Evolutionary conservation across 1,140 invertebrate species (phyloP), one percentile per base, ranked within the genome.

Genomic region (Drosophila sp.): DNA sequence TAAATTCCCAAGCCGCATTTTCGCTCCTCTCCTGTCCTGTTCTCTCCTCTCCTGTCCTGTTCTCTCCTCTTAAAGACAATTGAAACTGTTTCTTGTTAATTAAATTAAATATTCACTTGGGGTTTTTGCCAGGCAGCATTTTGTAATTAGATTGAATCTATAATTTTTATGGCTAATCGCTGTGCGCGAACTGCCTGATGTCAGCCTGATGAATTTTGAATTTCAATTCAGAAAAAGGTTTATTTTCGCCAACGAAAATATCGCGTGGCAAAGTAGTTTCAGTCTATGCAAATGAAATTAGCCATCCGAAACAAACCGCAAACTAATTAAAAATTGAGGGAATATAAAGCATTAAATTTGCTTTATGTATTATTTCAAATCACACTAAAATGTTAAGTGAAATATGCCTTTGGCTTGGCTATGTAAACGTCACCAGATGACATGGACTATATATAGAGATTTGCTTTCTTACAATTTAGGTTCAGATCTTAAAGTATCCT

Each of bases 131-230:
- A 10, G 44, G 73, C 80, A 80, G 78, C 82, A 72, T 72, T 91
- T 91, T 91, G 79, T 91, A 91, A 91, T 91, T 91, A 91, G 89
- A 91, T 91, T 80, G 90, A 91, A 91, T 91, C 90, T 91, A 91
- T 91, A 91, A 91, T 91, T 90, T 91, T 91, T 83, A 91, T 91
- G 77, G 90, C 90, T 90, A 90, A 90, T 90, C 87, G 79, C 82
- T 66, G 41, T 63, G 66, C 29, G 69, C 63, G 69, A 35, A 11
- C 11, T 41, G 35, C 7, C 32, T n/a, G 29, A 30, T 30, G 30
- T 4, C 27, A 10, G 17, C 55, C 32, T 57, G 55, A 57, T 57
- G 55, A 57, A 57, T 57, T 57, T 57, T 57, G 55, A 44, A 41
- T 62, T 62, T 62, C 44, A 47, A 25, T 47, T 47, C 23, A 17